These are phyloP conservation scores for Cosmopolites sordidus DNA, from an alignment of 2,888 invertebrate genomes.

Conservation along the genomic window DNA sequence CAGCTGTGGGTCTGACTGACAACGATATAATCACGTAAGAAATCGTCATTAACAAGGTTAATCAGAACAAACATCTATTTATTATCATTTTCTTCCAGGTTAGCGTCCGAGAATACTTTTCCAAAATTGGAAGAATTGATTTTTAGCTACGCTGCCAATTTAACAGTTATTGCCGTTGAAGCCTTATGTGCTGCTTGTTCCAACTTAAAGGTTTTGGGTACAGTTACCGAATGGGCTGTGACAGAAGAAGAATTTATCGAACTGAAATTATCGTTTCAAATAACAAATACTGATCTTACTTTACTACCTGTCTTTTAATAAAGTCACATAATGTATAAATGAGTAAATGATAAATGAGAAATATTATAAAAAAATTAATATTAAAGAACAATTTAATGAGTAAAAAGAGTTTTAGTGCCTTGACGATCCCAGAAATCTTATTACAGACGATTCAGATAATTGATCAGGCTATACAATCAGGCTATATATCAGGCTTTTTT, in stretches of 20 bases:
- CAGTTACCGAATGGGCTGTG: constrained; percentile 64
- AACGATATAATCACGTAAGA: constrained; percentile 55
- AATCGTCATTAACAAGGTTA: background rate
- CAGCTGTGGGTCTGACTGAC: constrained; percentile 62
- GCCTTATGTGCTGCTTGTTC: constrained; percentile 64
- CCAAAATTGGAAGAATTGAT: constrained; percentile 62
- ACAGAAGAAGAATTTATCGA: constrained; percentile 64
- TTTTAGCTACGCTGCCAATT: constrained; percentile 64
- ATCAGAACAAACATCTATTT: background rate
- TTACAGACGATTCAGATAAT: too few relatives aligned
- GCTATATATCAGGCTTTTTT: too few relatives aligned
- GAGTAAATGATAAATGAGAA: too few relatives aligned
- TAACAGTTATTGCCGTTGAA: constrained; percentile 61
- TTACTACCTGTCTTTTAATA: constrained; percentile 50
- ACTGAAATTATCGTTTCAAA: constrained; percentile 60
- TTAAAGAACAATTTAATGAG: too few relatives aligned
- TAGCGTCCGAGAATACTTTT: constrained; percentile 63
- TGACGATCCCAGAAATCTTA: too few relatives aligned
- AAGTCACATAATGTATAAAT: too few relatives aligned
- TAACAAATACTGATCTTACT: constrained; percentile 63
- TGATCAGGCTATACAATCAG: too few relatives aligned
- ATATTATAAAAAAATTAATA: too few relatives aligned
- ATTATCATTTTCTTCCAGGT: constrained; percentile 43
- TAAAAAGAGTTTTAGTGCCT: too few relatives aligned
- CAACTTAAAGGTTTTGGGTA: constrained; percentile 59